Base-by-base conservation (phyloP, 2,888 invertebrate species). In the Xestia rhomboidea region DNA sequence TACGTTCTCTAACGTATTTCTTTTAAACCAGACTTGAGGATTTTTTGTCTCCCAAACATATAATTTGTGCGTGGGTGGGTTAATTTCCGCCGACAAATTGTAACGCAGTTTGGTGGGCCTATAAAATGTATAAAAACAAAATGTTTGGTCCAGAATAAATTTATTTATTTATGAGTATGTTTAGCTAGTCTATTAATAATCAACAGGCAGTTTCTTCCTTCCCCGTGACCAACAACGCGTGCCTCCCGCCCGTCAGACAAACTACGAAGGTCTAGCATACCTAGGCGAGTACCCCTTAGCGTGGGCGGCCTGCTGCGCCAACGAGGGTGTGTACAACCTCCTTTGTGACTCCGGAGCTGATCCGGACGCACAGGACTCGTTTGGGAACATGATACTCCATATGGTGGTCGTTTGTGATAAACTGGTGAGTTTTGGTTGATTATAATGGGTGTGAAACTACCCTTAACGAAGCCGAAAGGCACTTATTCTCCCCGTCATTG, bases 381-480 rank as follows among this genome's bases (percentile, higher is more conserved):
- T 99, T 92, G 99, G 99, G 21, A 99, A 99, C 93, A 99, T 99
- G 98, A 99, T 99, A 84, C 97, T 99, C n/a, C 99, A 99, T 93
- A 99, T 99, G 99, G 99, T 99, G 57, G 99, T 99, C 60, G 99
- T 99, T 80, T 98, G 99, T 92, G 99, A 99, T 95, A 99, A 99
- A 95, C 96, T 99, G 97, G 99, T 99, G 95, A 95, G 93, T 82
- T 44, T 51, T 41, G 41, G 41, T 41, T 41, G 11, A 41, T 41
- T 11, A 41, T 11, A 11, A 41, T 11, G 41, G 41, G 10, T 41
- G 10, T 38, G 8, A 7, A 41, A 5, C 34, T 34, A 34, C 34
- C 34, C 34, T 41, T 21, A 49, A 8, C 21, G 2, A 21, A 49
- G 8, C 49, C 49, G 49, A 8, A 49, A 2, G 21, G 21, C 49